A percentile compares a stretch with the other conserved stretches of the same genome.
Conservation (phyloP, 2,888 invertebrate genomes). For the Papilio protenor region DNA sequence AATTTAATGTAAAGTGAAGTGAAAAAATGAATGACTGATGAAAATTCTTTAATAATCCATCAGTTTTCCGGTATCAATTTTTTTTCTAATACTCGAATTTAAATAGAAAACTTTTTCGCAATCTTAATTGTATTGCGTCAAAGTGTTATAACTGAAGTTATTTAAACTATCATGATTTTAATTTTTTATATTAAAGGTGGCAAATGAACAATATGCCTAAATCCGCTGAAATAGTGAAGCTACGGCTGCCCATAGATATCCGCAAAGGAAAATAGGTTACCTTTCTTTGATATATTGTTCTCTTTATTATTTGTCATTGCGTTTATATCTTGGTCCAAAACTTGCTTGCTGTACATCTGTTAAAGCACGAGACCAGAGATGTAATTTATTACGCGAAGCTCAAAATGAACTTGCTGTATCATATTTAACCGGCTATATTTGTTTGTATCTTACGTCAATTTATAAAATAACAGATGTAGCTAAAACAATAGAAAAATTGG, state of each 20-base stretch:
- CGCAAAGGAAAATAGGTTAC: too few species aligned
- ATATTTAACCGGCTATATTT: slow-evolving; percentile 39
- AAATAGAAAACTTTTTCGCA: too few species aligned
- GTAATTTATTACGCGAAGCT: slow-evolving; percentile 66
- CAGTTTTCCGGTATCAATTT: too few species aligned
- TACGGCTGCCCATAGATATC: too few species aligned
- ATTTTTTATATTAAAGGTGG: too few species aligned
- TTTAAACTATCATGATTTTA: too few species aligned
- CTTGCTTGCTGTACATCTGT: slow-evolving; percentile 41
- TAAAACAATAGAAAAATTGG: not conserved
- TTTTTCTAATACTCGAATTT: too few species aligned
- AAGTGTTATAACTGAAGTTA: too few species aligned
- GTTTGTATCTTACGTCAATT: slow-evolving; percentile 43
- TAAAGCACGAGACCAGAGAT: slow-evolving; percentile 61
- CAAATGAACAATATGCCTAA: too few species aligned
- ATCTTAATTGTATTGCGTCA: too few species aligned
- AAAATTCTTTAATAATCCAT: not conserved
- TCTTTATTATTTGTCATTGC: not conserved
- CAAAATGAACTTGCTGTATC: slow-evolving; percentile 58
- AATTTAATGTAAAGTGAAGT: not conserved
- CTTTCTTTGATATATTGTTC: not conserved
- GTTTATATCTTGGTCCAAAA: slow-evolving; percentile 7
- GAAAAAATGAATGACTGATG: not conserved
- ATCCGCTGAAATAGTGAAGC: too few species aligned
- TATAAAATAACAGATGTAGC: not conserved